A percentile compares a stretch with the other conserved stretches of the same genome.
Conservation (phyloP, 1,140 invertebrate genomes). For the Drosophila lacertosa region DNA sequence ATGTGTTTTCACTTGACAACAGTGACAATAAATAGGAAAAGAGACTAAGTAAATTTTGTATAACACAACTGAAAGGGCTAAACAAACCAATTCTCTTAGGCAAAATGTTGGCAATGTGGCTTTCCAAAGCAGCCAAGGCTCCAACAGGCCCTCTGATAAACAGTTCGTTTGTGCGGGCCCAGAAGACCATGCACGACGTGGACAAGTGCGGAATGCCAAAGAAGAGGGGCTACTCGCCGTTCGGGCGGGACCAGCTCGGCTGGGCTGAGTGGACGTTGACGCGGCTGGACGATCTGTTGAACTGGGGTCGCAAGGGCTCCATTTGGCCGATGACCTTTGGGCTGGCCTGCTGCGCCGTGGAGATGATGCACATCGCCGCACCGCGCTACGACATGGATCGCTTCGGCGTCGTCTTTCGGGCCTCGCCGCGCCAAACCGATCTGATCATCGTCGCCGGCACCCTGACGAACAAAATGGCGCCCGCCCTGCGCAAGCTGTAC, state of each 20-base stretch:
- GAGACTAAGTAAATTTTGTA: not conserved
- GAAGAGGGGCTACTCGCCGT: constrained; percentile 63
- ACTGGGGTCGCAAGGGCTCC: constrained; percentile 96
- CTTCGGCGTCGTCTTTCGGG: constrained; percentile 96
- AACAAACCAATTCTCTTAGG: not conserved
- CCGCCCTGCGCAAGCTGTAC: constrained; percentile 96
- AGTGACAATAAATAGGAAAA: not conserved
- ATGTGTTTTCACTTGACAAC: not conserved
- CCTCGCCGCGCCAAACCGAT: constrained; percentile 97
- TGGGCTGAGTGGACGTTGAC: constrained; percentile 90
- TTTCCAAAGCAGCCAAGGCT: not conserved
- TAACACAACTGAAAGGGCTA: not conserved
- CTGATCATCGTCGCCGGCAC: constrained; percentile 99
- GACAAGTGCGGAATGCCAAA: constrained; percentile 40
- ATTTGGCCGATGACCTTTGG: constrained; percentile 98
- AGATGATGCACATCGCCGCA: constrained; percentile 99
- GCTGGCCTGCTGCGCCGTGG: constrained; percentile 97
- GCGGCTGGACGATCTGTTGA: constrained; percentile 95
- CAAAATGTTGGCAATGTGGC: constrained; percentile 16
- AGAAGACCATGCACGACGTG: constrained; percentile 79
- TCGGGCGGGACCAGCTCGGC: constrained; percentile 84
- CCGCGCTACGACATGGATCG: constrained; percentile 98
- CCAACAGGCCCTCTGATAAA: constrained; percentile 1
- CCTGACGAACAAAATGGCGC: constrained; percentile 99
- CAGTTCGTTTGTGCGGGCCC: constrained; percentile 41